Evolutionary conservation across 2,797 vertebrate species (phyloP), one percentile per base, ranked within the genome.

Genomic region (Acipenser oxyrinchus): DNA sequence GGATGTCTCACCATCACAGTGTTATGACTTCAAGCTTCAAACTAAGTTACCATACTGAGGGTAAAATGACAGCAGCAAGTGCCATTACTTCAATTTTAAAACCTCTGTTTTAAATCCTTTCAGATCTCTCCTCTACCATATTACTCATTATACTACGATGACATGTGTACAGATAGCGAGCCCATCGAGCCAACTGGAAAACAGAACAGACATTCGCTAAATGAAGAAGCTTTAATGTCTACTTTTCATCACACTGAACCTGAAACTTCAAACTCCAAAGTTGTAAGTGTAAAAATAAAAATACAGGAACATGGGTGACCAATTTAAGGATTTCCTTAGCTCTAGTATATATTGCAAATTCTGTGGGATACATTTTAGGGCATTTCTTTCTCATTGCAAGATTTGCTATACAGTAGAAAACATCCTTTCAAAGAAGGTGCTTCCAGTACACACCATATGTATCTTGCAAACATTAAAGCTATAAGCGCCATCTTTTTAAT

Each of bases 171-270:
- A 0, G 85, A 85, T 3, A 79, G 83, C 1, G 84, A 88, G 9
- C 81, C 85, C 71, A 63, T 81, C 8, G 62, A 48, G 10, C 63
- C 70, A 1, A 81, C 86, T 73, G 80, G 91, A 83, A 77, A 87
- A 68, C 78, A 84, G 51, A 75, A 84, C 62, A 85, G 81, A 18
- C 91, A 87, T 3, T 80, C 78, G 0, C 79, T 92, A 52, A 90
- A 82, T 81, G 86, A 88, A 0, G 89, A 93, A 75, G 91, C 93
- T 9, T 81, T 93, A 51, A 91, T 91, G 66, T 87, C 91, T 0
- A 83, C 87, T 13, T 93, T 94, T 69, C 88, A 89, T 71, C 87
- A 80, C 60, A 81, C 75, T 0, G 86, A 83, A 71, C 61, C 74
- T 0, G 88, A 84, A 60, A 75, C 74, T 55, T 75, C 83, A 0